Base-by-base conservation (phyloP, 2,888 invertebrate genomes). In the Campopleginae sp. region DNA sequence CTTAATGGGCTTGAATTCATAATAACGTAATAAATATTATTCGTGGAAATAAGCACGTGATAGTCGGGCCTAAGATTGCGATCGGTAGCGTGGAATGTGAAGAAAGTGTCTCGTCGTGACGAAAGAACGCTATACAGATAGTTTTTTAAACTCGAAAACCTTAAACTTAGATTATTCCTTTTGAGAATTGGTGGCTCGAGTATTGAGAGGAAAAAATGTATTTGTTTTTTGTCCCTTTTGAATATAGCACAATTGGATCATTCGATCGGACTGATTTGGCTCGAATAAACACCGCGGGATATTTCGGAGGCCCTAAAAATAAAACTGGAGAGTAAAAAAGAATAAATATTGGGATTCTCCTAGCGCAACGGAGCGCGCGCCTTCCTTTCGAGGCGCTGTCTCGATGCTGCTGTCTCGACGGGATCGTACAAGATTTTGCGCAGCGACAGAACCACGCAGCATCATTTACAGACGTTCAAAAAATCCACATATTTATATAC, bases 371-470 rank as follows among this genome's bases (percentile, higher is more conserved):
- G 51, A 65, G 58, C 76, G 76, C 63, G 65, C 17, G 44, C 76
- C 10, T 63, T 51, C n/a, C 23, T 44, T 48, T 31, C 38, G 31
- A 44, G 61, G 76, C n/a, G n/a, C n/a, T n/a, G 23, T 19, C 23
- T 17, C 42, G 7, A 17, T 38, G 65, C n/a, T n/a, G n/a, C n/a
- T 44, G 42, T 74, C 80, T 81, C 80, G 68, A 80, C 80, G 80
- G 66, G 68, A 54, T 72, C 74, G 77, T 80, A 54, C 68, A 72
- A 72, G 33, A 79, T 79, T 85, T 80, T 74, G 66, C 80, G 68
- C 77, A 75, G 78, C 77, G 70, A 75, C 77, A 80, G 80, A 80
- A 80, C 81, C 85, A 77, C 78, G 70, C 54, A 77, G 51, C 54
- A 48, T 77, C 66, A 72, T 72, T 78, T 81, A 70, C 61, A 81